Evolutionary conservation across 53 echinoderm and acorn worm genomes (phyloP).

Genomic region (Hippasteria phrygiana): DNA sequence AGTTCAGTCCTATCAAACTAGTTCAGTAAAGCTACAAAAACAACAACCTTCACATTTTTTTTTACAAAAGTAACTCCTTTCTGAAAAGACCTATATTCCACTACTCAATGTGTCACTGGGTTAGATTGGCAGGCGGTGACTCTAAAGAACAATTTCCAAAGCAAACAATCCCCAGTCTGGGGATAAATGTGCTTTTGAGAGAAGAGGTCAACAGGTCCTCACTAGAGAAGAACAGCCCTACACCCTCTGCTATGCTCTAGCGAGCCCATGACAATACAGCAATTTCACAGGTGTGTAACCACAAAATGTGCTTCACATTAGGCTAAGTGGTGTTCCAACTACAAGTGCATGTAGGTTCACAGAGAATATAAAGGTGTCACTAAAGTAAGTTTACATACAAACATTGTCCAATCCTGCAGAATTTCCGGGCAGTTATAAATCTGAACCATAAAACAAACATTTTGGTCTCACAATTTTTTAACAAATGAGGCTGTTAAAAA

Average conservation of each 20-base stretch:
- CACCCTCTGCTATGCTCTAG: constrained; percentile 22
- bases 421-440: too few species aligned
- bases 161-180: constrained; percentile 34
- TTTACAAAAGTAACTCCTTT: constrained; percentile 9
- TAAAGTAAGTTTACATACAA: too few species aligned
- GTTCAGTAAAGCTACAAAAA: not conserved
- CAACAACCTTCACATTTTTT: not conserved
- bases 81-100: not conserved
- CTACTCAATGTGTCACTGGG: constrained; percentile 23
- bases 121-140: constrained; percentile 31
- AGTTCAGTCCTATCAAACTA: too few species aligned
- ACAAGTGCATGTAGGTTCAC: too few species aligned
- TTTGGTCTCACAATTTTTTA: too few species aligned
- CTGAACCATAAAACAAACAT: too few species aligned
- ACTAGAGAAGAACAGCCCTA: not conserved
- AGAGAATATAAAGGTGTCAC: too few species aligned
- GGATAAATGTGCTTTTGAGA: not conserved
- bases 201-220: not conserved
- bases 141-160: constrained; percentile 48
- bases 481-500: too few species aligned
- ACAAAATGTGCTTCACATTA: not conserved
- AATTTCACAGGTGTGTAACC: constrained; percentile 50
- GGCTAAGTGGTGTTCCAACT: too few species aligned
- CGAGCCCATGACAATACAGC: constrained; percentile 8
- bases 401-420: too few species aligned